Base-by-base conservation (phyloP, 2,113 vertebrate genomes). In the Daphoenositta chrysoptera region DNA sequence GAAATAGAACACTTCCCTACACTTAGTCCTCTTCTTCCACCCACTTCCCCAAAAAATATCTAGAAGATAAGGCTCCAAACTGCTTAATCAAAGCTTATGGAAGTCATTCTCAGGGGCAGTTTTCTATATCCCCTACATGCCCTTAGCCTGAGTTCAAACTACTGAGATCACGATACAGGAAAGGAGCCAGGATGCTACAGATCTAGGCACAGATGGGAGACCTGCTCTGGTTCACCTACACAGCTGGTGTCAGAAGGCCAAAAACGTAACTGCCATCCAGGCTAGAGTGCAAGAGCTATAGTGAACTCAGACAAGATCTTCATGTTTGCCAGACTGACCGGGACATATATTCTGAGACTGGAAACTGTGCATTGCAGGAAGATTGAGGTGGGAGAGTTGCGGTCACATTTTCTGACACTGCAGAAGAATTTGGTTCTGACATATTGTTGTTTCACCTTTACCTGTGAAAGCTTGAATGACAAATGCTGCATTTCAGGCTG, bases 1-100 rank as follows among this genome's bases (percentile, higher is more conserved):
- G 30, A 94, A 96, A 85, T 31, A 90, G 82, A 91, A 91, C 57
- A 69, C 31, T 90, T 91, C 65, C 48, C 78, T 81, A 44, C 83
- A 63, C 56, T 61, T 80, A 88, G 53, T 87, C 53, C 45, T 93
- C 88, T 72, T 61, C 40, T 89, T 81, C 83, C 47, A 94, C n/a
- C 40, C 35, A 57, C 85, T 76, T 87, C 6, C 58, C 31, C 22
- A 65, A 42, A 80, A 83, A 51, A 48, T 44, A 86, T 42, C 68
- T 30, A 51, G 60, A 84, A 90, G 17, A 78, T 17, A 83, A 81
- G 40, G 17, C 33, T 71, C 56, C 44, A 68, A 58, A 72, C 40
- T 44, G 51, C 47, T 35, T 91, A 83, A 90, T 31, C 77, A 88
- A 80, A 89, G 33, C 76, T 81, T 51, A 80, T 8, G 13, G 53